Conservation (phyloP, 2,113 vertebrate species). For the Etheostoma spectabile region DNA sequence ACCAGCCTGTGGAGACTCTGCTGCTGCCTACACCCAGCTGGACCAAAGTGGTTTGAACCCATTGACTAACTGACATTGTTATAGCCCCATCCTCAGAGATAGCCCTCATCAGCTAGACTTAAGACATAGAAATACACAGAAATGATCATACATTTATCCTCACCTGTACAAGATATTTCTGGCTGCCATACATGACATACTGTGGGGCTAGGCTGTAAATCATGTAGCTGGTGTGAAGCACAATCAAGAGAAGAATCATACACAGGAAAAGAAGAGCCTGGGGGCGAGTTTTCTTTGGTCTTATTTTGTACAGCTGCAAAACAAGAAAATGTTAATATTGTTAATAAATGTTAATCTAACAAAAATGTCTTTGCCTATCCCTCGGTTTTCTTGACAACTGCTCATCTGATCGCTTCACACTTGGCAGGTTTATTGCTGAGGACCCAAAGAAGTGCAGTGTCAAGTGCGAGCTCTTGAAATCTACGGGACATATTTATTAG, state of each 20-base stretch:
- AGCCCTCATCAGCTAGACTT: constrained; percentile 6
- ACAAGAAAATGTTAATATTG: constrained; percentile 23
- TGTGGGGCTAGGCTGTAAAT: constrained; percentile 98
- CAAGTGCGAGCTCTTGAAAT: too few relatives aligned
- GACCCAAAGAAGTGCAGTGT: too few relatives aligned
- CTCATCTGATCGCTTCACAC: too few relatives aligned
- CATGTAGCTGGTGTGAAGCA: constrained; percentile 98
- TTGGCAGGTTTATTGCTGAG: too few relatives aligned
- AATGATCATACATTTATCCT: constrained; percentile 51
- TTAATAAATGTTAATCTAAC: background rate
- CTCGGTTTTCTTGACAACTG: too few relatives aligned
- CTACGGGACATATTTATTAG: too few relatives aligned
- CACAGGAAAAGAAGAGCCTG: constrained; percentile 98
- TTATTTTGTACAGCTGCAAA: constrained; percentile 95
- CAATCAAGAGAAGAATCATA: constrained; percentile 97
- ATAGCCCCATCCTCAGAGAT: constrained; percentile 2
- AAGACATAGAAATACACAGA: constrained; percentile 22
- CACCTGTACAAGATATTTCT: constrained; percentile 94
- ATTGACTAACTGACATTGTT: constrained; percentile 27
- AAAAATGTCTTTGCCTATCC: too few relatives aligned
- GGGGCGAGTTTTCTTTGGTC: constrained; percentile 92
- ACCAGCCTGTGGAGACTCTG: constrained; percentile 39
- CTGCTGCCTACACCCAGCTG: constrained; percentile 43
- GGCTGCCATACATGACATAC: constrained; percentile 99
- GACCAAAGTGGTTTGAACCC: constrained; percentile 43